Evolutionary conservation across 2,888 invertebrate genomes (phyloP).

Genomic region (Lasioglossum figueresi): DNA sequence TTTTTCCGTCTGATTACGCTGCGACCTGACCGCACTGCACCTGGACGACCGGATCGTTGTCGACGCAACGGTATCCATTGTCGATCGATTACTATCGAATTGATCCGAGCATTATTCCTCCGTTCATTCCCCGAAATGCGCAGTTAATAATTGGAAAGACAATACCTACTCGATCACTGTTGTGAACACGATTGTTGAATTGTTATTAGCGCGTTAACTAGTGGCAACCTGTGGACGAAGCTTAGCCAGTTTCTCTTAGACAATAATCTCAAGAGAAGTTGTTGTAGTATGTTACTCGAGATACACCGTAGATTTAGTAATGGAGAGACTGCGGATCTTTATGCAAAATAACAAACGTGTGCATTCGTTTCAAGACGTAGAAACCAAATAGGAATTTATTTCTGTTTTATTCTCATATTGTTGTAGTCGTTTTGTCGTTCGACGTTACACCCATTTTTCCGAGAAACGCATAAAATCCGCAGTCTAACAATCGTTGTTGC

Average conservation of each 20-base stretch:
- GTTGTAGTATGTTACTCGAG: not conserved
- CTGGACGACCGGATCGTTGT: not conserved
- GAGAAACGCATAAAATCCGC: not conserved
- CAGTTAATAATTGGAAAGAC: not conserved
- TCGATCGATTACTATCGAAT: not conserved
- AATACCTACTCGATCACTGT: not conserved
- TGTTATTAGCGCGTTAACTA: slow-evolving; percentile 1
- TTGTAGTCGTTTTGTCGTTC: not conserved
- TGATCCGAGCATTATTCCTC: not conserved
- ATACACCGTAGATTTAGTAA: not conserved
- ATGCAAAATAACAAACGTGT: not conserved
- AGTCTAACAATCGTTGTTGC: not conserved
- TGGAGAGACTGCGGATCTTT: not conserved
- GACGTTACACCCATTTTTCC: too few species aligned
- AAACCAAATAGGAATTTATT: not conserved
- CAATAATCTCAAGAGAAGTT: slow-evolving; percentile 1
- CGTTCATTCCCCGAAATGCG: not conserved
- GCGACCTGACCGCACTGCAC: not conserved
- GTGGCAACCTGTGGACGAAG: slow-evolving; percentile 40
- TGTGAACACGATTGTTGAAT: not conserved
- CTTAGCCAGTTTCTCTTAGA: not conserved
- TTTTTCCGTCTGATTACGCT: slow-evolving; percentile 56
- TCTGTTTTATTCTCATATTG: not conserved
- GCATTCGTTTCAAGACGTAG: not conserved
- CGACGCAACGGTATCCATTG: not conserved